Evolutionary conservation across 1,140 invertebrate genomes (phyloP), one percentile per base, ranked within the genome.

Genomic region (Aporrectodea caliginosa): DNA sequence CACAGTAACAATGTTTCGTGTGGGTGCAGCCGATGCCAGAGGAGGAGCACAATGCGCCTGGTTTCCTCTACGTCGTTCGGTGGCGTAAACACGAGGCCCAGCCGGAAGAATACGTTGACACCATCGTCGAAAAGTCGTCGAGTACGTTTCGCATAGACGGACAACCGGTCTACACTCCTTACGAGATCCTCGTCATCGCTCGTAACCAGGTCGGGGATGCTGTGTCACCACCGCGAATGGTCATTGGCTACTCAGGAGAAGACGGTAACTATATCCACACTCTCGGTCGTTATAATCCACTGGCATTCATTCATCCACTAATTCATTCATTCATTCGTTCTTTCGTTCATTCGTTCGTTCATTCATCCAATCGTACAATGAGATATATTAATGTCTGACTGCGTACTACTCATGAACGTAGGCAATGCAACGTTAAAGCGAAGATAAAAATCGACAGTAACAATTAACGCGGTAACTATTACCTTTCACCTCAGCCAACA

Each of bases 221-320:
- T 0, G 93, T 94, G 85, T 92, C 94, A 1, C 91, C 92, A 0
- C 78, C 85, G 0, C 93, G 95, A 0, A 90, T 92, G 30, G 90
- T 95, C 0, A 91, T 92, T 78, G 97, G 97, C 16, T 98, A 92
- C 88, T 99, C 97, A 0, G 97, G 97, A 73, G 97, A 99, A 90
- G 95, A 78, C 71, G 80, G 80, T 81, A 12, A n/a, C n/a, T n/a
- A n/a, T n/a, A n/a, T n/a, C n/a, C n/a, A n/a, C n/a, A n/a, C n/a
- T n/a, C n/a, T n/a, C n/a, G n/a, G n/a, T n/a, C n/a, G n/a, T n/a
- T n/a, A n/a, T n/a, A n/a, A n/a, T n/a, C n/a, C n/a, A n/a, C n/a
- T n/a, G n/a, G n/a, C n/a, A n/a, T n/a, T n/a, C n/a, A n/a, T n/a
- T n/a, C n/a, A n/a, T n/a, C n/a, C n/a, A n/a, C n/a, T n/a, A n/a